Conservation (phyloP, 2,888 invertebrate species). For the Apantesis nais region DNA sequence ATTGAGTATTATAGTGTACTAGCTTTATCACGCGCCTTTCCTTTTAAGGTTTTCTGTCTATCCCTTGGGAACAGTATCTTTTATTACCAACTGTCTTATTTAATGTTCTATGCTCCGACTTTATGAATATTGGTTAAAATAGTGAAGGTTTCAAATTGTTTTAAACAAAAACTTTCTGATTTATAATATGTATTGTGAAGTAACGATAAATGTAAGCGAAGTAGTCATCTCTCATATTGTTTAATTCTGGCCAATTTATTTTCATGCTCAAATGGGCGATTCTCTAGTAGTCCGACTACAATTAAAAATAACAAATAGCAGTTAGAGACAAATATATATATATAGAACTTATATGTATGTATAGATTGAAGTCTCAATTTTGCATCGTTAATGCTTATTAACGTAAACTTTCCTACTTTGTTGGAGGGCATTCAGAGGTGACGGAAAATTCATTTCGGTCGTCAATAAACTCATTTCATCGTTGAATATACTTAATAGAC, state of each 20-base stretch:
- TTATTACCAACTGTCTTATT: too few relatives aligned
- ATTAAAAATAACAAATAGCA: neutral
- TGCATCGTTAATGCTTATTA: neutral
- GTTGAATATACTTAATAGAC: neutral
- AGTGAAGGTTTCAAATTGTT: neutral
- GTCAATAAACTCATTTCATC: neutral
- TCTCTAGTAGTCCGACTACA: neutral
- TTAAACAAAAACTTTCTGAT: neutral
- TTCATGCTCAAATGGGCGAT: neutral
- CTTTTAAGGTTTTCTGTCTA: neutral
- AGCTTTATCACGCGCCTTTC: neutral
- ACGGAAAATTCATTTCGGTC: conserved; percentile 1
- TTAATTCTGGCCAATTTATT: conserved; percentile 3
- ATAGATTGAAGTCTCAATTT: neutral
- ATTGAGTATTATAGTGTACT: conserved; percentile 42
- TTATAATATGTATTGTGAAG: neutral
- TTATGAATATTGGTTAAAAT: too few relatives aligned
- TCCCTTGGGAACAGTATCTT: neutral
- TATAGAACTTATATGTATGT: neutral
- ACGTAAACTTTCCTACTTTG: neutral
- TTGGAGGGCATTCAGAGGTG: neutral
- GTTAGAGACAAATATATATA: neutral
- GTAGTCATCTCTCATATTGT: conserved; percentile 10
- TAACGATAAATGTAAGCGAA: conserved; percentile 15
- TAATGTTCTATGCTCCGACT: too few relatives aligned